These are phyloP conservation scores for Tylochromis polylepis DNA, from an alignment of 2,113 vertebrate genomes.

Conservation along the genomic window DNA sequence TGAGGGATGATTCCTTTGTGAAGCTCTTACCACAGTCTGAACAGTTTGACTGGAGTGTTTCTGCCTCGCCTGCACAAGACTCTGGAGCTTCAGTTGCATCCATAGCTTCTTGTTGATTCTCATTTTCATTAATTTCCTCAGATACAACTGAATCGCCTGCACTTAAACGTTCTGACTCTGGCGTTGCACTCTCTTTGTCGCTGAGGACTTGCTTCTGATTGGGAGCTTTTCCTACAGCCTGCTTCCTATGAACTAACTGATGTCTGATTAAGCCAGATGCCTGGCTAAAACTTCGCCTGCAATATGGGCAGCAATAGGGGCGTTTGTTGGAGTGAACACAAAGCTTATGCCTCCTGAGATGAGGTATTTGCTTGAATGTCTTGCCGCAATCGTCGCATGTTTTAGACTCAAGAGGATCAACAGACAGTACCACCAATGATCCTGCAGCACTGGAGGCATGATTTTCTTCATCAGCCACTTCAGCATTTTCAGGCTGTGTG, in stretches of 20 bases:
- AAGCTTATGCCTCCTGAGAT: constrained; percentile 53
- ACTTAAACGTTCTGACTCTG: not conserved
- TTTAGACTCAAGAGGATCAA: constrained; percentile 4
- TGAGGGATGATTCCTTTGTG: not conserved
- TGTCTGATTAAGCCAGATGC: constrained; percentile 61
- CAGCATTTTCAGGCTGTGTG: not conserved
- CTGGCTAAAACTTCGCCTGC: constrained; percentile 63
- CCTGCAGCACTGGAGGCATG: not conserved
- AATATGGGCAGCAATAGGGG: constrained; percentile 67
- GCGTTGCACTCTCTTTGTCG: not conserved
- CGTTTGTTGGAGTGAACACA: constrained; percentile 60
- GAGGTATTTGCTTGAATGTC: constrained; percentile 50
- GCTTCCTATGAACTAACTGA: constrained; percentile 55
- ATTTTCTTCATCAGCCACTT: not conserved
- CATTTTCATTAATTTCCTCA: not conserved
- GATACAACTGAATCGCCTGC: not conserved
- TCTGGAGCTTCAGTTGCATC: not conserved
- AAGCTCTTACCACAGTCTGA: constrained; percentile 43
- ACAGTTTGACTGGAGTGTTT: not conserved
- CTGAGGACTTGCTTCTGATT: not conserved
- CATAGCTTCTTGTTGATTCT: not conserved
- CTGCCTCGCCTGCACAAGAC: not conserved
- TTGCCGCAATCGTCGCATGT: constrained; percentile 61
- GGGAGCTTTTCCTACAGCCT: not conserved
- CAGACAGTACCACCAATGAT: not conserved